Evolutionary conservation across 2,888 invertebrate species (phyloP), one percentile per base, ranked within the genome.

Genomic region (Agonopterix heracliana): DNA sequence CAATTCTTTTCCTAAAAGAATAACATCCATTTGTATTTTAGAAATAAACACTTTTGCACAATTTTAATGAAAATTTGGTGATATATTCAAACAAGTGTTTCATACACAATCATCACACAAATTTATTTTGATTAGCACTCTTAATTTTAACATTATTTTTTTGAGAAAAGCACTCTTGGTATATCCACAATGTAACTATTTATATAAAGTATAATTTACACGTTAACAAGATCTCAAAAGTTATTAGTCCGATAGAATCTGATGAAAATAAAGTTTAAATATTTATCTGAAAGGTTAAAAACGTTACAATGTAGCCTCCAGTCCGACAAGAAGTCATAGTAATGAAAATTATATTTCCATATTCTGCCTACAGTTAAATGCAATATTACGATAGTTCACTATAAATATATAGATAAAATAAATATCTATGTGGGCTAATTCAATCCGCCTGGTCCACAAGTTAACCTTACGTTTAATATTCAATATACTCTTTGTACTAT

Each of bases 1-100:
- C 68, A 84, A 74, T 86, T 86, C 86, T 86, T 86, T 86, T 86
- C 81, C 80, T 59, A 86, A 86, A 86, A 86, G 86, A 86, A 86
- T 86, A 86, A 86, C 86, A 64, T 74, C 64, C 66, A 60, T 57
- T 61, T 56, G 63, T 61, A 64, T 66, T 71, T 56, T 74, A 72
- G 75, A 73, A 68, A 71, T 69, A 71, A 57, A 62, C 65, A 70
- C 68, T 60, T 63, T 67, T 69, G 71, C 63, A 66, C 12, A 47
- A 67, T 66, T 63, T 70, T 68, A 70, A 67, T 56, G 61, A 67
- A 64, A 69, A 72, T 70, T 78, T 72, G 68, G 68, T 70, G 61
- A 17, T 17, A 17, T 17, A 17, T 71, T 71, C 65, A 69, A 66
- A 59, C 57, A 56, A 2, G 17, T 63, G 57, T 64, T 63, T 70